Evolutionary conservation across 2,888 invertebrate species (phyloP).

Genomic region (Azorinus chamasolen): DNA sequence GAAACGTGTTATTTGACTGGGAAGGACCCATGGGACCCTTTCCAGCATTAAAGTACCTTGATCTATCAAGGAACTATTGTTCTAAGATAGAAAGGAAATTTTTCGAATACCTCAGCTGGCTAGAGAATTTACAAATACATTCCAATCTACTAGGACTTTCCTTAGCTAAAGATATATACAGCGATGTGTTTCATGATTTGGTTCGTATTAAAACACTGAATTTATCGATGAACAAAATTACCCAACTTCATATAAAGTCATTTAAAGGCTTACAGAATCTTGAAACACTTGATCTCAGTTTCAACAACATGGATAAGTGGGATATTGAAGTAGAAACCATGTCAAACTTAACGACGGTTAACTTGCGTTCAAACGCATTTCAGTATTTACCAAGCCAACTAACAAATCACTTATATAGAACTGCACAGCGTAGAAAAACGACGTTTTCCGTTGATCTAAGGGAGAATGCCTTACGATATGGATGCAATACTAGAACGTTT

Average conservation of each 20-base stretch:
- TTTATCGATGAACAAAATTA: conserved; percentile 27
- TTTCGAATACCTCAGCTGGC: neutral
- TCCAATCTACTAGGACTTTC: conserved; percentile 29
- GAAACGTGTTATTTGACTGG: conserved; percentile 20
- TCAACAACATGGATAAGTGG: conserved; percentile 23
- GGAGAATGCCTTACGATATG: neutral
- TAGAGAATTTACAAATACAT: conserved; percentile 26
- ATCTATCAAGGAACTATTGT: conserved; percentile 35
- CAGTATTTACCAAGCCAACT: conserved; percentile 10
- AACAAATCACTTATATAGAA: neutral
- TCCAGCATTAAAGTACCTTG: conserved; percentile 14
- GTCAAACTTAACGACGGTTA: conserved; percentile 15
- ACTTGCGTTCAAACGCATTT: conserved; percentile 30
- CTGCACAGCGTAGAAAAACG: neutral
- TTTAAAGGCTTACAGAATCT: conserved; percentile 5
- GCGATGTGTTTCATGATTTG: conserved; percentile 32
- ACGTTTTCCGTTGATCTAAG: conserved; percentile 1
- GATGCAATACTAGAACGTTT: neutral
- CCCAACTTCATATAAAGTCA: neutral
- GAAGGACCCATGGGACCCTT: conserved; percentile 20
- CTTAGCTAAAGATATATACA: neutral
- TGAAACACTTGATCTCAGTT: conserved; percentile 28
- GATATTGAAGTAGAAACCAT: conserved; percentile 1
- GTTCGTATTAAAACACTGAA: conserved; percentile 19
- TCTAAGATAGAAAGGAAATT: conserved; percentile 3